Evolutionary conservation across 2,888 invertebrate genomes (phyloP), one percentile per base, ranked within the genome.

Genomic region (Norana najaformis): DNA sequence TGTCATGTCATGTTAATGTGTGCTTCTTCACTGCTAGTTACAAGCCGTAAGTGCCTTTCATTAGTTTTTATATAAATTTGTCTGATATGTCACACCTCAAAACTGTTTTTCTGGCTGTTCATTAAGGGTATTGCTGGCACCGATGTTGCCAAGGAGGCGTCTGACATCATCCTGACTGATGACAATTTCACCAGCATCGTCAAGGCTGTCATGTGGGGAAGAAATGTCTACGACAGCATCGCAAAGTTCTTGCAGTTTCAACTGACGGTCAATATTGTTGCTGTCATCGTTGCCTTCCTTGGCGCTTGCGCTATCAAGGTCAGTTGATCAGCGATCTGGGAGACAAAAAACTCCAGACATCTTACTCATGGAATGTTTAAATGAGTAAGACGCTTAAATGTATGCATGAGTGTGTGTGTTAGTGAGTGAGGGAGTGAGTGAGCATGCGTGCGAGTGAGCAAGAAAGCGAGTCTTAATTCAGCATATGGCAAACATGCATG

Each of bases 221-320:
- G 99, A 93, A 99, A 99, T 95, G 99, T 99, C 90, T 99, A 99
- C 95, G 99, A 99, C 96, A 98, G 98, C 95, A 99, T 99, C 95
- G 98, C 99, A 92, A 99, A 99, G 96, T 99, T 99, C 96, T 96
- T 99, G 93, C 99, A 99, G 96, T 99, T 99, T 96, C 99, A 99
- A 96, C 96, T 99, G 93, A 99, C 99, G 92, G 99, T 99, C 94
- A 99, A 99, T 96, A 97, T 99, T 93, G 99, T 99, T 93, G 99
- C 99, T 93, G 99, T 99, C 93, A 97, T 99, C 94, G 99, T 99
- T 92, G 99, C 99, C 94, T 99, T 99, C 96, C 97, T 98, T 95
- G 99, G 99, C 94, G 99, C 99, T 93, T 99, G 98, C 95, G 98
- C 98, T 94, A 97, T 99, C 93, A 94, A 95, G 90, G 95, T 95